Base-by-base conservation (phyloP, 2,797 vertebrate genomes). In the Lophius americanus region DNA sequence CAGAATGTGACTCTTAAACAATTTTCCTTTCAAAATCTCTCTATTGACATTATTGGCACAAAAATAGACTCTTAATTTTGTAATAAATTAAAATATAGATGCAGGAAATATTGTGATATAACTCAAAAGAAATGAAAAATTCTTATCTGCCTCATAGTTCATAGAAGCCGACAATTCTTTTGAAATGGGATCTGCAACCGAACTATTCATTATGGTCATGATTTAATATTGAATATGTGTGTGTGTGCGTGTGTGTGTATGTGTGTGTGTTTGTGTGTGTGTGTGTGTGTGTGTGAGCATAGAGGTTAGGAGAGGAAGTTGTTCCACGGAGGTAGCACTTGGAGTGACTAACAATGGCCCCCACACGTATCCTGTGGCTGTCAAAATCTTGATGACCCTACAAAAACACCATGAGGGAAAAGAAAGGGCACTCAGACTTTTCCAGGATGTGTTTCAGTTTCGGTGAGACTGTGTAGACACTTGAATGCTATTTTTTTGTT, bases 281-380 rank as follows among this genome's bases (percentile, higher is more conserved):
- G 52, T 62, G 48, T 71, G 64, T 49, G 38, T 68, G 37, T 75
- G 61, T 72, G 74, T 76, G 76, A 72, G 68, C 66, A 66, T 46
- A 51, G 47, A 63, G 72, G 58, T 62, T 48, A 77, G 83, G 87
- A 86, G 83, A 81, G 72, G 91, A 90, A 88, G 81, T 82, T 65
- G 82, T 88, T 85, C 64, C 78, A 78, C 68, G 62, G 82, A 88
- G 85, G 85, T 87, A 88, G 76, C 81, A 86, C 84, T 90, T 68
- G 47, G 67, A 79, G 78, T 76, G 81, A 86, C 87, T 76, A 92
- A 92, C 92, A 92, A 91, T 92, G 85, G 88, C 83, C 83, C 83
- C 83, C 82, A 87, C 89, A 89, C 84, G 83, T 87, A 92, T 92
- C 90, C 92, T 92, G 90, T 84, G 66, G 83, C 85, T 90, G 90